Percentiles rank a stretch among this genome's conserved stretches.
phyloP scores from a whole-genome alignment of 2,113 vertebrate genomes.

The Chloropsis hardwickii region DNA sequence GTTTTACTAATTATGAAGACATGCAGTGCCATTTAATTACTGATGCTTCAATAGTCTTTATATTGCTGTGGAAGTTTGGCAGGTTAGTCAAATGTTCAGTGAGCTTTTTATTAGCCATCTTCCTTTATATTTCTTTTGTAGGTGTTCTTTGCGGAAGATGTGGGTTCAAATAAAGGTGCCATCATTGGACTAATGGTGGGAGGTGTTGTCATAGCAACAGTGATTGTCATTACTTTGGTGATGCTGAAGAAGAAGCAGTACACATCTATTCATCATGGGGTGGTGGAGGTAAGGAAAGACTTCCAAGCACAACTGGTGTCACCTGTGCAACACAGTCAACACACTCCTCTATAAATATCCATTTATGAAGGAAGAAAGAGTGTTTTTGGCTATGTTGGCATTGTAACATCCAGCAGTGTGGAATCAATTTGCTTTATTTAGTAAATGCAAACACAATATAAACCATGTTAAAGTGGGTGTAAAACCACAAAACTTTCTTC shows the following conservation, averaged over 20 bases:
- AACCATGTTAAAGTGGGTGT: not conserved
- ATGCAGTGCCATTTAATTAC: not conserved
- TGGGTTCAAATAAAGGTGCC: constrained; percentile 96
- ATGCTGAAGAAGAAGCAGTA: constrained; percentile 99
- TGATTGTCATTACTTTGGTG: constrained; percentile 97
- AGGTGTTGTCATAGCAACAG: constrained; percentile 96
- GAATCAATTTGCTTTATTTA: not conserved
- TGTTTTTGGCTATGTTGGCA: not conserved
- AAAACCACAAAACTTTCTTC: not conserved
- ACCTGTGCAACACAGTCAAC: not conserved
- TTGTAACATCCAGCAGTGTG: not conserved
- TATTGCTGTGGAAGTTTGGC: not conserved
- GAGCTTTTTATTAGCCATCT: not conserved
- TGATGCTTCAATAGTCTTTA: not conserved
- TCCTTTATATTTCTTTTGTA: constrained; percentile 50
- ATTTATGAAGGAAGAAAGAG: not conserved
- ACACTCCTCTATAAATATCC: not conserved
- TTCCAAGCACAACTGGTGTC: not conserved
- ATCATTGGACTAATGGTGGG: constrained; percentile 99
- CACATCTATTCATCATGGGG: constrained; percentile 97
- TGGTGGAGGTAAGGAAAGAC: constrained; percentile 86
- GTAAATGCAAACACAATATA: not conserved
- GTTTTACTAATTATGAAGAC: not conserved
- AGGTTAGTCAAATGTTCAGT: not conserved
- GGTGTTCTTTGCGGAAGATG: constrained; percentile 97